Evolutionary conservation across 2,113 vertebrate species (phyloP).

Genomic region (Fukomys damarensis): DNA sequence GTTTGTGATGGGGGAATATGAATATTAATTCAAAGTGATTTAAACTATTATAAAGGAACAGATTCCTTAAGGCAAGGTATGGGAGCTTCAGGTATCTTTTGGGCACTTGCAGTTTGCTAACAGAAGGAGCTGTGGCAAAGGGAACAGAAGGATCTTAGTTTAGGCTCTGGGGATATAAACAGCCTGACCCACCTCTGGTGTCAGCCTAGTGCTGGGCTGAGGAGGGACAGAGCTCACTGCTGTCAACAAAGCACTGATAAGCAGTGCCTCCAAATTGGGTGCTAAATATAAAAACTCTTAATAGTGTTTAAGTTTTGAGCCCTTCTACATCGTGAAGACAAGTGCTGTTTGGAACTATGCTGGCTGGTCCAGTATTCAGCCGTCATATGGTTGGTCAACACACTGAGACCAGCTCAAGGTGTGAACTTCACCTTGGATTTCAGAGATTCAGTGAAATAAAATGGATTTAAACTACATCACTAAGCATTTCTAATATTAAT

Average conservation of each 20-base stretch:
- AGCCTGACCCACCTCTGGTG: neutral
- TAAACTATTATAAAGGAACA: neutral
- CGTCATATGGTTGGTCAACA: neutral
- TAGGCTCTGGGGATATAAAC: neutral
- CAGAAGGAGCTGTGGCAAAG: neutral
- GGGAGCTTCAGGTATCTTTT: neutral
- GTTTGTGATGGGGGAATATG: neutral
- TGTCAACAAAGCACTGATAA: neutral
- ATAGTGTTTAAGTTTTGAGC: neutral
- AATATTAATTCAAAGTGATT: neutral
- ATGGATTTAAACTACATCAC: neutral
- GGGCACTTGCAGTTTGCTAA: neutral
- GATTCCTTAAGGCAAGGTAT: neutral
- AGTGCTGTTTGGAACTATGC: neutral
- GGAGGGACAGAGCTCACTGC: neutral
- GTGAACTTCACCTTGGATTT: neutral
- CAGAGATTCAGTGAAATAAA: neutral
- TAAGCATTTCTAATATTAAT: neutral
- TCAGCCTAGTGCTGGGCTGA: neutral
- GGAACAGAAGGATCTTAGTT: neutral
- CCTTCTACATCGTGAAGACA: neutral
- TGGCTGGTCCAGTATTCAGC: rapidly evolving
- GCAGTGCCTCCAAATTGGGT: neutral
- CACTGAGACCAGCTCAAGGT: neutral
- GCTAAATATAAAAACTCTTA: neutral